Evolutionary conservation across 2,113 vertebrate species (phyloP).

Genomic region (Acanthochromis polyacanthus): DNA sequence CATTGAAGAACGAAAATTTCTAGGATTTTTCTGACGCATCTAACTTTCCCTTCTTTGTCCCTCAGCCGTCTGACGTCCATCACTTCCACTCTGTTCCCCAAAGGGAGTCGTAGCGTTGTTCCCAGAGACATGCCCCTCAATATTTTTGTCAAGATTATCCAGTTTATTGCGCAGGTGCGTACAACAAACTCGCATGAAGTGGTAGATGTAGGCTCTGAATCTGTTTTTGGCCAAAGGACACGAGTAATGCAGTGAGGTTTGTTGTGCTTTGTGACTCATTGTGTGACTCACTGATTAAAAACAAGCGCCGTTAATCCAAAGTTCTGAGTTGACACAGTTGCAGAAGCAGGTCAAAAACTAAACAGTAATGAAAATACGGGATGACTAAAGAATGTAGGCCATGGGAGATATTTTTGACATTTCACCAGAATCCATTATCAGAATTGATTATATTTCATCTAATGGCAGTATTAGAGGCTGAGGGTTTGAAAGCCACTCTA

Average conservation of each 20-base stretch:
- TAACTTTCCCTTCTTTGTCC: conserved; percentile 20
- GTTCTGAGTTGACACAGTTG: background rate
- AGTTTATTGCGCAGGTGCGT: conserved; percentile 97
- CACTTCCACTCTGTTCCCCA: conserved; percentile 97
- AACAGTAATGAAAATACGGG: conserved; percentile 9
- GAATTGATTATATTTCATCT: conserved; percentile 25
- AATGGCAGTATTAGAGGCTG: background rate
- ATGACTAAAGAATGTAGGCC: conserved; percentile 28
- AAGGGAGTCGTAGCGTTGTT: conserved; percentile 96
- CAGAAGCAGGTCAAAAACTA: conserved; percentile 23
- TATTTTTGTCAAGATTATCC: conserved; percentile 99
- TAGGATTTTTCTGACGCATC: background rate
- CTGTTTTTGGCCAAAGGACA: background rate
- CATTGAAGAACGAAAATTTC: no score
- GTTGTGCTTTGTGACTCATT: conserved; percentile 18
- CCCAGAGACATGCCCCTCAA: conserved; percentile 99
- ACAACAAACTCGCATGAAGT: background rate
- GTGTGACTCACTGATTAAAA: conserved; percentile 1
- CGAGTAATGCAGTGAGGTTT: background rate
- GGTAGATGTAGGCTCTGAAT: background rate
- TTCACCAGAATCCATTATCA: conserved; percentile 40
- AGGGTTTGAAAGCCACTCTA: background rate
- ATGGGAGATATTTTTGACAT: conserved; percentile 8
- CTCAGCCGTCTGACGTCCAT: conserved; percentile 96
- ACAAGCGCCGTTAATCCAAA: background rate